Evolutionary conservation across 1,140 invertebrate genomes (phyloP).

Genomic region (Aethina tumida): DNA sequence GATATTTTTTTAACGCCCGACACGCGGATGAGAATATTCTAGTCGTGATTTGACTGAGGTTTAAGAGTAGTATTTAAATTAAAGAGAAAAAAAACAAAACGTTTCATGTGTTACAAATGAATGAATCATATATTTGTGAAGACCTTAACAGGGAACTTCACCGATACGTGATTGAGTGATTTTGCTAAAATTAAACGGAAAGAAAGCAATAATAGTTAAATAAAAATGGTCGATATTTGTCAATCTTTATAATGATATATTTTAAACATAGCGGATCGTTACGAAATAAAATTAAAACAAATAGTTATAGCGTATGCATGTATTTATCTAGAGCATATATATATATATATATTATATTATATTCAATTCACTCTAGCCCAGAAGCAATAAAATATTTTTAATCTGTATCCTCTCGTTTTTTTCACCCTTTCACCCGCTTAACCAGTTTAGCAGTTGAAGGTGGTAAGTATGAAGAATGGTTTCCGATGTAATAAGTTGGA

Average conservation of each 20-base stretch:
- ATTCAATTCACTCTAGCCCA: slow-evolving; percentile 27
- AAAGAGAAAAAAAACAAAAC: no score
- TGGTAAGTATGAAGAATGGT: no score
- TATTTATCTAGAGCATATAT: slow-evolving; percentile 30
- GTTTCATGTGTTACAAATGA: no score
- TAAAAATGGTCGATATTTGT: slow-evolving; percentile 4
- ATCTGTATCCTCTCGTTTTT: no score
- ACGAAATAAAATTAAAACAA: slow-evolving; percentile 11
- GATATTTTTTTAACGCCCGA: no score
- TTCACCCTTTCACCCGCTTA: no score
- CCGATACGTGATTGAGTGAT: neutral
- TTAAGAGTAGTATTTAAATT: no score
- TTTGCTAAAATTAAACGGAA: neutral
- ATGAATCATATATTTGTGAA: neutral
- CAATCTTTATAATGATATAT: slow-evolving; percentile 3
- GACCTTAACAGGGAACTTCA: neutral
- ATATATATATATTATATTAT: slow-evolving; percentile 26
- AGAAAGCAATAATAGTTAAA: neutral
- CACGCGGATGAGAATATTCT: no score
- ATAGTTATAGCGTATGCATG: slow-evolving; percentile 32
- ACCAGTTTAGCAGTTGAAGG: no score
- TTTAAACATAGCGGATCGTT: slow-evolving; percentile 11
- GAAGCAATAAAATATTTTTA: slow-evolving; percentile 35
- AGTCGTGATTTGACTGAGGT: no score
- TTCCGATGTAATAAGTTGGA: no score